Conservation (phyloP, 2,888 invertebrate genomes). For the Drosophila silvestris region DNA sequence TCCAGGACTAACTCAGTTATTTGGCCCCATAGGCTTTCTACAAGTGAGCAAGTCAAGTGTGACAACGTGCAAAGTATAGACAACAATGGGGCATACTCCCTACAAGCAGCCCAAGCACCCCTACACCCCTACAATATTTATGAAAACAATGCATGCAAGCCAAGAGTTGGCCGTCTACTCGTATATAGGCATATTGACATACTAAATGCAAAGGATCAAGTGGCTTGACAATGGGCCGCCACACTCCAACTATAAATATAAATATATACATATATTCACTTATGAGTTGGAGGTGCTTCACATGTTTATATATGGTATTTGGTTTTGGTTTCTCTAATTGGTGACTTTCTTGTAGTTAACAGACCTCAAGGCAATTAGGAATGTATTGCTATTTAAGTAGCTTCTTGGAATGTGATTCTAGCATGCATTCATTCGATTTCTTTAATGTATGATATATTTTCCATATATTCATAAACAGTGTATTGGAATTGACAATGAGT, state of each 20-base stretch:
- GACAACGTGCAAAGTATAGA: conserved; percentile 58
- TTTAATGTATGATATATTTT: background rate
- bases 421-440: background rate
- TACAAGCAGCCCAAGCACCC: conserved; percentile 1
- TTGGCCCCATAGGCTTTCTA: background rate
- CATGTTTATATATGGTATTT: background rate
- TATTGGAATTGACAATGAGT: background rate
- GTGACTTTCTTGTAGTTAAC: background rate
- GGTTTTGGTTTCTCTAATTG: background rate
- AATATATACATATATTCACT: conserved; percentile 10
- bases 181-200: conserved; percentile 67
- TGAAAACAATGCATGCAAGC: conserved; percentile 73
- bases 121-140: conserved; percentile 43
- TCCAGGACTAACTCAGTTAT: conserved; percentile 11
- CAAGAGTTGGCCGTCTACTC: conserved; percentile 48
- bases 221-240: conserved; percentile 57
- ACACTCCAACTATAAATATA: conserved; percentile 46
- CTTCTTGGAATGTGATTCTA: background rate
- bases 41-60: conserved; percentile 52
- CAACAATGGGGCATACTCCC: conserved; percentile 43
- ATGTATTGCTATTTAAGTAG: background rate
- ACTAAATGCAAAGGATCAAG: conserved; percentile 72
- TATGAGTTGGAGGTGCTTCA: background rate
- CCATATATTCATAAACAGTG: background rate
- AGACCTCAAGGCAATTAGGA: background rate